These are phyloP conservation scores for Eufriesea mexicana DNA, from an alignment of 1,140 invertebrate genomes.

Conservation along the genomic window DNA sequence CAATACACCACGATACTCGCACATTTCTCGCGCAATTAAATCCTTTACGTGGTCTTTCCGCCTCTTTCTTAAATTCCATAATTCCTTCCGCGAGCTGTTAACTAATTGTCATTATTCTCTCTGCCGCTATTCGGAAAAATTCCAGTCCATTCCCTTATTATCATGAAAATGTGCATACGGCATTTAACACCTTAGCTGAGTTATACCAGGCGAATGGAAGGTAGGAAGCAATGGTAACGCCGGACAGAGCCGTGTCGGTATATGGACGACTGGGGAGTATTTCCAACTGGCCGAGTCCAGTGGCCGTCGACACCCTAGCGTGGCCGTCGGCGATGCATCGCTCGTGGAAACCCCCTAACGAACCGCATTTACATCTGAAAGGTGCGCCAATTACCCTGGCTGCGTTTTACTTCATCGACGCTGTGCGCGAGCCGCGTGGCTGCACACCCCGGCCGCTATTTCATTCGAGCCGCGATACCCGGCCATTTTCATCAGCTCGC, in stretches of 20 bases:
- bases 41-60: background rate
- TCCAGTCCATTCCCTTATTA: slow-evolving; percentile 12
- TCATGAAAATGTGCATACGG: slow-evolving; percentile 39
- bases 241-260: slow-evolving; percentile 20
- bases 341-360: slow-evolving; percentile 72
- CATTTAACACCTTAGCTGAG: slow-evolving; percentile 38
- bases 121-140: slow-evolving; percentile 13
- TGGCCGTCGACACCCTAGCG: slow-evolving; percentile 36
- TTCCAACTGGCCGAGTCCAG: slow-evolving; percentile 58
- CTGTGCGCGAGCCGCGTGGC: slow-evolving; percentile 55
- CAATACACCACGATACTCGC: too few species aligned
- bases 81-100: too few species aligned
- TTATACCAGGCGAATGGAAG: slow-evolving; percentile 14
- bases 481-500: slow-evolving; percentile 52
- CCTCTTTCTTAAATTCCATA: too few species aligned
- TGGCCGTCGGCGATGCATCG: slow-evolving; percentile 62
- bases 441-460: slow-evolving; percentile 11
- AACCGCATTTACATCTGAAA: slow-evolving; percentile 80
- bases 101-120: too few species aligned
- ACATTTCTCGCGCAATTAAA: too few species aligned
- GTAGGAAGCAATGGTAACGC: slow-evolving; percentile 44
- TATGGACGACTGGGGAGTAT: slow-evolving; percentile 32
- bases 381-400: slow-evolving; percentile 74
- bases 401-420: slow-evolving; percentile 74
- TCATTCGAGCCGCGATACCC: slow-evolving; percentile 39